Evolutionary conservation across 2,888 invertebrate genomes (phyloP).

Genomic region (Ctenicera cuprea): DNA sequence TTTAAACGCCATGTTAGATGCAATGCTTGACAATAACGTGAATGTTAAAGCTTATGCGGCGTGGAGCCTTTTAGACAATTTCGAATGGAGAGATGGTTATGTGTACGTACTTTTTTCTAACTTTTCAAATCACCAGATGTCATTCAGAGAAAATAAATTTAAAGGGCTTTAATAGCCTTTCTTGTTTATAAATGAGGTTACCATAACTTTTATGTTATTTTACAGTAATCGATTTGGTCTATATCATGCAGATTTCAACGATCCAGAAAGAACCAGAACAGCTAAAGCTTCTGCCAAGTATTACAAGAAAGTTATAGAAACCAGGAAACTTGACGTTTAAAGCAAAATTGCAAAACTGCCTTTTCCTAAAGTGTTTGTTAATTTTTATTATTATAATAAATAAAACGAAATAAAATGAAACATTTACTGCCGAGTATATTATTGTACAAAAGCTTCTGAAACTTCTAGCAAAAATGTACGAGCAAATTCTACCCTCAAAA

Average conservation of each 20-base stretch:
- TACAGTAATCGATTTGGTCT: conserved; percentile 39
- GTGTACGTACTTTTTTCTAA: not conserved
- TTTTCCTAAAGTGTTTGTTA: too few species aligned
- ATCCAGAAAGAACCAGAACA: conserved; percentile 37
- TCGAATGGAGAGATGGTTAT: conserved; percentile 60
- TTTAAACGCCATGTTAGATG: conserved; percentile 58
- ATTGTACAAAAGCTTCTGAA: too few species aligned
- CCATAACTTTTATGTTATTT: not conserved
- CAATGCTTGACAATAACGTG: conserved; percentile 60
- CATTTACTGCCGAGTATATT: too few species aligned
- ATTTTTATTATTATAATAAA: too few species aligned
- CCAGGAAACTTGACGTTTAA: not conserved
- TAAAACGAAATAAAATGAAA: too few species aligned
- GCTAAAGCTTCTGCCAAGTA: conserved; percentile 39
- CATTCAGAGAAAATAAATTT: too few species aligned
- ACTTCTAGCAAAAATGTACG: too few species aligned
- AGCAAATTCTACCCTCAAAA: too few species aligned
- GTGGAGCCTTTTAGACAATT: conserved; percentile 67
- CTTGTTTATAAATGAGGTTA: too few species aligned
- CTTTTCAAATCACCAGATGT: not conserved
- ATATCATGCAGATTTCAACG: conserved; percentile 45
- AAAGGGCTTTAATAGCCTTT: too few species aligned
- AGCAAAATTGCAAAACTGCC: too few species aligned
- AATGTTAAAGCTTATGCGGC: conserved; percentile 62
- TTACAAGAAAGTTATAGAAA: conserved; percentile 15